These are phyloP conservation scores for Xestia sexstrigata DNA, from an alignment of 2,888 invertebrate genomes.

Conservation along the genomic window DNA sequence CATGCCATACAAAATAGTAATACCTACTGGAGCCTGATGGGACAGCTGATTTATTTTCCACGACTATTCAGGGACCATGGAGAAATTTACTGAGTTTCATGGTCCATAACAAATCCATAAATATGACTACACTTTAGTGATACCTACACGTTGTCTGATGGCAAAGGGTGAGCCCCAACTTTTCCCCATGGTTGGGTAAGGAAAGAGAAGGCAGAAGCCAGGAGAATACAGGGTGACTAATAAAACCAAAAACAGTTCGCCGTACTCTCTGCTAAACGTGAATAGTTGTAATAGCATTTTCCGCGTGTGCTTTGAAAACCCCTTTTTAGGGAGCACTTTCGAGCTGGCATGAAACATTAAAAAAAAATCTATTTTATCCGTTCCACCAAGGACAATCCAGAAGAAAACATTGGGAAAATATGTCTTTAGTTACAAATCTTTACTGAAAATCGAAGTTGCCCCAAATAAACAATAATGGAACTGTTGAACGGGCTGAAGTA, in stretches of 20 bases:
- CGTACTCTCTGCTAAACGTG: constrained; percentile 6
- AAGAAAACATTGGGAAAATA: neutral
- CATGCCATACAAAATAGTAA: neutral
- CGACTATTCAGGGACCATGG: neutral
- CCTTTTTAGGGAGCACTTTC: neutral
- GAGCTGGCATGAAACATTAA: neutral
- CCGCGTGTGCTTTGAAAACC: neutral
- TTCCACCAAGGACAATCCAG: neutral
- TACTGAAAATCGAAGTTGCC: constrained; percentile 1
- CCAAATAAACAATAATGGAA: constrained; percentile 16
- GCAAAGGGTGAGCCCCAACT: neutral
- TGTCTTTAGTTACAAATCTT: neutral
- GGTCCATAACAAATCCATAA: neutral
- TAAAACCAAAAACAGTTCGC: constrained; percentile 4
- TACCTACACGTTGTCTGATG: neutral
- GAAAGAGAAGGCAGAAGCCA: neutral
- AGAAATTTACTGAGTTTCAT: neutral
- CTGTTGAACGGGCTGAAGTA: constrained; percentile 14
- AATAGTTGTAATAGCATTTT: constrained; percentile 9
- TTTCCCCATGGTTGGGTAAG: neutral
- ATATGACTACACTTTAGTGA: neutral
- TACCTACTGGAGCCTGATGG: neutral
- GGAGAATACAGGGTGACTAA: constrained; percentile 6
- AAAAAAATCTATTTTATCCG: constrained; percentile 2
- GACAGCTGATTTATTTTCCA: neutral